Conservation (phyloP, 2,797 vertebrate species). For the Cuculus canorus region DNA sequence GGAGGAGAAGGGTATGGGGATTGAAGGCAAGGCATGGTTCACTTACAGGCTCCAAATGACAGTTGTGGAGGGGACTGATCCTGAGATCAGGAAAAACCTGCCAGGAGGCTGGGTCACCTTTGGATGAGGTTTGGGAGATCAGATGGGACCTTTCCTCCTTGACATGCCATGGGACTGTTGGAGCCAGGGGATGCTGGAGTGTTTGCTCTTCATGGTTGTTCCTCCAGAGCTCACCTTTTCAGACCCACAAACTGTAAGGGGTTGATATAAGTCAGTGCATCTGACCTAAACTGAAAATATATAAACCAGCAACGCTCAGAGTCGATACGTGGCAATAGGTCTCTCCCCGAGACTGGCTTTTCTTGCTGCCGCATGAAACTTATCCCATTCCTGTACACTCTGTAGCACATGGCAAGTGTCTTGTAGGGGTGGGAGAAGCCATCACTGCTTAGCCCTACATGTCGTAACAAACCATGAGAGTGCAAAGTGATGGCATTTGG, state of each 20-base stretch:
- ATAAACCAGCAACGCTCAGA: background rate
- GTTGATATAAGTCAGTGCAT: background rate
- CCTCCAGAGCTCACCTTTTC: background rate
- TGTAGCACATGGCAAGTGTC: background rate
- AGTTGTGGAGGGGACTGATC: background rate
- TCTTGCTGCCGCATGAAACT: background rate
- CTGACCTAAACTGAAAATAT: background rate
- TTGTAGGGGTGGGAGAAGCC: background rate
- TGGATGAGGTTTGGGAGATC: background rate
- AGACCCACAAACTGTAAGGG: background rate
- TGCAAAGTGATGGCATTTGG: background rate
- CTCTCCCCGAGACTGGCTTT: background rate
- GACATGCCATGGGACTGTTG: fast-evolving
- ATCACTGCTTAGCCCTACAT: background rate
- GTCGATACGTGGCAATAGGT: fast-evolving
- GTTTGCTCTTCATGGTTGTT: background rate
- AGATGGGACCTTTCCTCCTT: background rate
- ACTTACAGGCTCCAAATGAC: background rate
- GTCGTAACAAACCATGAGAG: background rate
- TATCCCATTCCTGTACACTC: background rate
- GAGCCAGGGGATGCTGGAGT: fast-evolving
- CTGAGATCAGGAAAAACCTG: background rate
- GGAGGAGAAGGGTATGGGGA: background rate
- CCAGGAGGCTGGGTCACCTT: background rate
- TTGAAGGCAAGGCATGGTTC: background rate